A percentile compares a stretch with the other conserved stretches of the same genome.
Evolutionary conservation across 2,888 invertebrate species (phyloP).

Genomic region (Julus scandinavius): DNA sequence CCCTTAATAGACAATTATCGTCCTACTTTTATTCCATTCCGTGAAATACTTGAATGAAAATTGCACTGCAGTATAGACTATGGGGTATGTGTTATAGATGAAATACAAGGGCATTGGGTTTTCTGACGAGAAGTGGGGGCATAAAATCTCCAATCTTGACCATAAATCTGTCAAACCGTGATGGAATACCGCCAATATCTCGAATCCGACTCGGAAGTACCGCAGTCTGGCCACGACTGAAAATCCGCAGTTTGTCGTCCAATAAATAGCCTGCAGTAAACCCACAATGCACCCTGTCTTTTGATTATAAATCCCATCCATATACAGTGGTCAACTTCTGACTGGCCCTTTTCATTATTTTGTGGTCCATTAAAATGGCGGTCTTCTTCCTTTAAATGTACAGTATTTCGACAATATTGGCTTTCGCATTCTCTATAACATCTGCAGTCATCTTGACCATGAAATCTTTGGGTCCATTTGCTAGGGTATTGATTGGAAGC

Average conservation of each 20-base stretch:
- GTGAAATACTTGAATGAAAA: background rate
- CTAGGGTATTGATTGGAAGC: background rate
- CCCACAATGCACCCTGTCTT: background rate
- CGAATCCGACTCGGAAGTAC: conserved; percentile 13
- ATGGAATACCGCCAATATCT: conserved; percentile 21
- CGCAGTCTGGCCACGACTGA: conserved; percentile 16
- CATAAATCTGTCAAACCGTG: conserved; percentile 21
- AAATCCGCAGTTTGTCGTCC: conserved; percentile 23
- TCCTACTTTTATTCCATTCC: background rate
- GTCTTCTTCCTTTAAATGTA: background rate
- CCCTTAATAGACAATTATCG: too few relatives aligned
- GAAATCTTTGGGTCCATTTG: background rate
- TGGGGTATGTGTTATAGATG: background rate
- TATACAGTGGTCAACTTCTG: background rate
- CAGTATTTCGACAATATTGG: background rate
- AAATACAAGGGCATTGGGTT: background rate
- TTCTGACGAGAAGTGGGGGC: background rate
- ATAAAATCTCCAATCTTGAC: conserved; percentile 13
- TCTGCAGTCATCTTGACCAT: background rate
- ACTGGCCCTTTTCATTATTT: background rate
- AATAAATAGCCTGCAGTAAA: background rate
- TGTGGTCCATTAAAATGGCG: background rate
- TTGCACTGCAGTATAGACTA: background rate
- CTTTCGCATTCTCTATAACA: background rate
- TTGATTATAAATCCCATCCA: background rate